A percentile compares a stretch with the other conserved stretches of the same genome.
These are phyloP conservation scores for Ennomos erosarius DNA, from an alignment of 2,888 invertebrate genomes.

Conservation along the genomic window DNA sequence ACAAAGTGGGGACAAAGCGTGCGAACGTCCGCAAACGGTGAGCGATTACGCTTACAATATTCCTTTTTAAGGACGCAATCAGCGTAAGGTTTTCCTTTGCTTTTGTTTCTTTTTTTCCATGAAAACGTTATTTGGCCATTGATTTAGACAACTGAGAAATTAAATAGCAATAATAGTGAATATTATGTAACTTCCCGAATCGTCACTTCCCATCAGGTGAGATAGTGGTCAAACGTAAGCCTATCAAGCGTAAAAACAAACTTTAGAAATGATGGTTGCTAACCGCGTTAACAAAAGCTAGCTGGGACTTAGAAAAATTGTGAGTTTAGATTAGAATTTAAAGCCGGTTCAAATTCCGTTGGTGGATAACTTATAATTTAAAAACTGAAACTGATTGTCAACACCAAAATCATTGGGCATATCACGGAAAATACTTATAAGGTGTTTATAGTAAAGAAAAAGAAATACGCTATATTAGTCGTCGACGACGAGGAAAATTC, in stretches of 20 bases:
- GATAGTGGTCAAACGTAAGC: too few relatives aligned
- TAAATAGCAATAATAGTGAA: not conserved
- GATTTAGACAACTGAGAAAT: conserved; percentile 3
- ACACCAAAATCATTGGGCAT: too few relatives aligned
- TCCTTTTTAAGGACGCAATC: conserved; percentile 29
- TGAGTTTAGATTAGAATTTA: too few relatives aligned
- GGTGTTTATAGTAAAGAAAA: not conserved
- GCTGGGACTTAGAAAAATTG: too few relatives aligned
- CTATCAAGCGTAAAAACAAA: too few relatives aligned
- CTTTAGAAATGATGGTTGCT: not conserved
- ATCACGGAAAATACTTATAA: too few relatives aligned
- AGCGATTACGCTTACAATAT: conserved; percentile 31
- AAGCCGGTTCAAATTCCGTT: too few relatives aligned
- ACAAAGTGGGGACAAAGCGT: conserved; percentile 36
- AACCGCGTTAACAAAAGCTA: not conserved
- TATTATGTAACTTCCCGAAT: too few relatives aligned
- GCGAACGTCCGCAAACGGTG: conserved; percentile 35
- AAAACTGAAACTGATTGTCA: too few relatives aligned
- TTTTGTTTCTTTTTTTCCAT: conserved; percentile 20
- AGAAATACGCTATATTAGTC: not conserved
- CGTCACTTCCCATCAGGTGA: too few relatives aligned
- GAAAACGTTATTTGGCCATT: not conserved
- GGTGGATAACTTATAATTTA: too few relatives aligned
- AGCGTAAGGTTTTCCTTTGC: conserved; percentile 20
- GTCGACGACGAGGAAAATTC: too few relatives aligned